Conservation (phyloP, 2,797 vertebrate species). For the Falco berigora region DNA sequence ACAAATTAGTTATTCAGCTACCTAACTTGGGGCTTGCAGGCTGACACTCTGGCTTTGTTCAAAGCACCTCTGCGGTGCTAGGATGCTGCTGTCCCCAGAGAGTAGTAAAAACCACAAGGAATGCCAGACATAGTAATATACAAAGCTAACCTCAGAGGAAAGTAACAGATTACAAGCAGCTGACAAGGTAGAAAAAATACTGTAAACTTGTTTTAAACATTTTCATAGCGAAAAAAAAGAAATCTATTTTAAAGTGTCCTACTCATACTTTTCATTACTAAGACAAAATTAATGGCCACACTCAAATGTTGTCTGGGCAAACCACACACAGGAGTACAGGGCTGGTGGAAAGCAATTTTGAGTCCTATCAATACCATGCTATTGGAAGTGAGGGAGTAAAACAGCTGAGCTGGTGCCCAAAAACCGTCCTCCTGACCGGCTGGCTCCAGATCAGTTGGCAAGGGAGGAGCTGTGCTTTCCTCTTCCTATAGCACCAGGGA, state of each 20-base stretch:
- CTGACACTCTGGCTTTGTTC: neutral
- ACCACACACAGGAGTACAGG: accelerated
- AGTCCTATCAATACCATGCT: neutral
- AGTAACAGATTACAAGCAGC: neutral
- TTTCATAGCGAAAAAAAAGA: neutral
- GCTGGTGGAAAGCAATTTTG: neutral
- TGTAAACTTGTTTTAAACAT: neutral
- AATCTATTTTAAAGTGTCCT: neutral
- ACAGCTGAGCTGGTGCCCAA: neutral
- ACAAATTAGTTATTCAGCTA: neutral
- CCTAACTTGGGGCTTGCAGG: neutral
- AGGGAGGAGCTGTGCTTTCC: neutral
- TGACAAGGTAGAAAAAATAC: neutral
- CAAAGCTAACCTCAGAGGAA: neutral
- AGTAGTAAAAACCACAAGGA: neutral
- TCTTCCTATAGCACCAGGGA: neutral
- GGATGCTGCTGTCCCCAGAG: neutral
- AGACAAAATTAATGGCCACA: neutral
- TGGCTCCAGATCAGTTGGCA: neutral
- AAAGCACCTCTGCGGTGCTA: neutral
- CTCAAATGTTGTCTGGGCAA: neutral
- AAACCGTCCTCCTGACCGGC: neutral
- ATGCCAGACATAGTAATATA: neutral
- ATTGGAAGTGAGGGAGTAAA: neutral
- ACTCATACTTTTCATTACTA: neutral